Evolutionary conservation across 2,888 invertebrate genomes (phyloP), one percentile per base, ranked within the genome.

Genomic region (Pterostichus niger): DNA sequence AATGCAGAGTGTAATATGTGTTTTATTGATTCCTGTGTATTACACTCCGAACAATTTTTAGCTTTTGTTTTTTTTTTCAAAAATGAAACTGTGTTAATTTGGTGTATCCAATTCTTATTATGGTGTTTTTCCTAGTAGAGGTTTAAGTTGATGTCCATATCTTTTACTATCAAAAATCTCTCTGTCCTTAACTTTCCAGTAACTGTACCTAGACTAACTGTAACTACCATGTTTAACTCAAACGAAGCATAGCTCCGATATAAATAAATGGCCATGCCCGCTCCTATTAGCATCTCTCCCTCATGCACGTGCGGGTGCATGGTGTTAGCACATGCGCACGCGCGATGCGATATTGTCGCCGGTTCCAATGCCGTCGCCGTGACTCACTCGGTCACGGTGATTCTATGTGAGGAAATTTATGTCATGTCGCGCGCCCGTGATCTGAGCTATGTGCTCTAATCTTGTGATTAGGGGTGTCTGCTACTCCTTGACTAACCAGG

Each of bases 321-420:
- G 24, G 24, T 24, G 24, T 24, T 2, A 11, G 61, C 2, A 13
- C 61, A 61, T 31, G 13, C 61, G 33, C 61, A 9, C 33, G 33
- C 61, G 61, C 3, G 1, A n/a, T 33, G 24, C 24, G 24, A 24
- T 24, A 24, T 24, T 24, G 24, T 24, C 24, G 24, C 24, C 24
- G 24, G 24, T 24, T 24, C 24, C 24, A 24, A 24, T 24, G 24
- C 24, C 24, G 24, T 24, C 17, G 13, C n/a, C n/a, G 40, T 64
- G 68, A 71, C 44, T 71, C 68, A 71, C 68, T 44, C 68, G 68
- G 68, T 44, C 68, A 71, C 68, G 68, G 68, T 71, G 64, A 64
- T 64, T 52, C 13, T 52, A n/a, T 9, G 64, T 64, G 64, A 64
- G 64, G 68, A 71, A 71, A 71, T 71, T 71, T 71, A 71, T 71